Base-by-base conservation (phyloP, 2,797 vertebrate species). In the Lycodopsis pacificus region DNA sequence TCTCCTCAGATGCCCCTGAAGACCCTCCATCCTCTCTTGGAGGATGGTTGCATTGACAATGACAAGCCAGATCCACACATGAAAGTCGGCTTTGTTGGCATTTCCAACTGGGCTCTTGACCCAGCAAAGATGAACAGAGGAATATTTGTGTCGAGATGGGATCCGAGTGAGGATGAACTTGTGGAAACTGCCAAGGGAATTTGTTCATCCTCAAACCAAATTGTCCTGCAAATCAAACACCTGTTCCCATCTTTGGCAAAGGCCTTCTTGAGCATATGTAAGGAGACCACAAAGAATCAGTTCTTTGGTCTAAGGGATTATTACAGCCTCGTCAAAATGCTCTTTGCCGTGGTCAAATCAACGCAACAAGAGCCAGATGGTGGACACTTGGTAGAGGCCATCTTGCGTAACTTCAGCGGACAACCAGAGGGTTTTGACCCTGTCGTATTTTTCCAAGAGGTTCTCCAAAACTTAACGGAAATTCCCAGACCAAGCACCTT, bases 121-220 rank as follows among this genome's bases (percentile, higher is more conserved):
- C 96, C 96, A 38, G 95, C 96, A 40, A 96, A 96, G 80, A 96
- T 96, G 95, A 96, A 96, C 88, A 84, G 96, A 69, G 96, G 96
- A 13, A 95, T 96, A 76, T 95, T 96, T 58, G 94, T 96, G 8
- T 95, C 95, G 15, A 93, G 95, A 46, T 93, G 93, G 65, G 96
- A 96, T 77, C 96, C 95, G 0, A 94, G 85, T 72, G 82, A 94
- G 68, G 65, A 92, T 2, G 96, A 96, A 74, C 92, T 96, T 57
- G 93, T 95, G 51, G 82, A 95, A 79, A 96, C 94, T 1, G 96
- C 96, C 42, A 90, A 93, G 61, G 95, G 94, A n/a, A 96, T 96
- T 71, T 96, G 95, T 64, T 93, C 90, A 46, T 94, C 94, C 2
- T 92, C 88, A 14, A 14, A 32, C 0, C 69, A 25, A 32, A 86